Percentiles rank a stretch among this genome's conserved stretches.
These are phyloP conservation scores for Aethes cnicana DNA, from an alignment of 2,888 invertebrate species.

Conservation along the genomic window DNA sequence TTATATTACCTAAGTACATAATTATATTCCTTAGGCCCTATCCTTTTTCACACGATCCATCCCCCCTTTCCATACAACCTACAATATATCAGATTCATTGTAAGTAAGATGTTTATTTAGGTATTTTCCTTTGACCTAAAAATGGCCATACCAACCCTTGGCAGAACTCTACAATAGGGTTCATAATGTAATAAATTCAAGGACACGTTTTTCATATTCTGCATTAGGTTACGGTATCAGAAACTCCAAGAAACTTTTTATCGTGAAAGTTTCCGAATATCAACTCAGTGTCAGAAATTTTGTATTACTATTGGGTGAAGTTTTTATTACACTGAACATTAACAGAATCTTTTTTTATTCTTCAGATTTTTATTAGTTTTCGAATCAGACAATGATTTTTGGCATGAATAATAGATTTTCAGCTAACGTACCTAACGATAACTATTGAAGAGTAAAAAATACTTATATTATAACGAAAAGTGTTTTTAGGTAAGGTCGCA, in stretches of 20 bases:
- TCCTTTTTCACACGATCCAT: no score
- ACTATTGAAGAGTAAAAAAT: no score
- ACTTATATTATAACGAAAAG: no score
- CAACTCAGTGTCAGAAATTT: slow-evolving; percentile 64
- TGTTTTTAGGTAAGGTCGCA: no score
- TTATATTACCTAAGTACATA: no score
- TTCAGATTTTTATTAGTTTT: slow-evolving; percentile 56
- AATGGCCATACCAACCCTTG: no score
- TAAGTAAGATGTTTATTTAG: no score
- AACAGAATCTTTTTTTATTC: slow-evolving; percentile 42
- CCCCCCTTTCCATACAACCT: no score
- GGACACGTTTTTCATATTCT: slow-evolving; percentile 5
- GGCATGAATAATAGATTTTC: slow-evolving; percentile 15
- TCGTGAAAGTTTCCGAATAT: slow-evolving; percentile 67
- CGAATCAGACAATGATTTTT: slow-evolving; percentile 6
- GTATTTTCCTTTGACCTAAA: no score
- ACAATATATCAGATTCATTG: no score
- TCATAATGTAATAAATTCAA: background rate
- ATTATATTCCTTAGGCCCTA: no score
- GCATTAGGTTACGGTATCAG: slow-evolving; percentile 41
- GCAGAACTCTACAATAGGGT: background rate
- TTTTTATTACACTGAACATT: slow-evolving; percentile 68
- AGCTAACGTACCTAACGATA: slow-evolving; percentile 16
- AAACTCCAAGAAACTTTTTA: slow-evolving; percentile 52
- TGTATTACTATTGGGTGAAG: slow-evolving; percentile 67